Evolutionary conservation across 2,888 invertebrate genomes (phyloP), one percentile per base, ranked within the genome.

Genomic region (Agrotis clavis): DNA sequence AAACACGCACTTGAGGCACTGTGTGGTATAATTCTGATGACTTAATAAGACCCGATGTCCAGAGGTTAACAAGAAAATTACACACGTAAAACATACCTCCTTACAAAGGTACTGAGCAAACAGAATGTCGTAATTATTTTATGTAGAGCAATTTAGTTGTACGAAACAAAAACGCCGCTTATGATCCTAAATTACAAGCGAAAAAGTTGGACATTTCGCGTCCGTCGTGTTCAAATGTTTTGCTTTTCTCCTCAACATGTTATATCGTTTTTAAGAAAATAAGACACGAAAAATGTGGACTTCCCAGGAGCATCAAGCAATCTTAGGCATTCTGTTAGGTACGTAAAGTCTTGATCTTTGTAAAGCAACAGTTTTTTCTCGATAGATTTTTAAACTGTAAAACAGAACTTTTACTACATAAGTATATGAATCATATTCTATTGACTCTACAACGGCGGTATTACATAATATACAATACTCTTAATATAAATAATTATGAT

Each of bases 21-120:
- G 87, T 86, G 88, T 84, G 89, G 90, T 90, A 91, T 88, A 88
- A 88, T 90, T 91, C 89, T 93, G 93, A 93, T 93, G 90, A 88
- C 92, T 93, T 94, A 93, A 93, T 93, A 93, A 90, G 91, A 88
- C 77, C 84, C 86, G 78, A 88, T 89, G 92, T 90, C 87, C 86
- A 86, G 79, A 87, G 83, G 86, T 88, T 89, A 92, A 93, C 90
- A 88, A 90, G 92, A 90, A 92, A 92, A 94, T 94, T 92, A 87
- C 87, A 88, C 79, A 86, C 87, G 86, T 85, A 86, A 88, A 90
- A 88, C 87, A 69, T 79, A 88, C 88, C 74, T 81, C 67, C 71
- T 83, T 86, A 79, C 85, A 76, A 82, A 72, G 81, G 77, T 74
- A 79, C 84, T 88, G 87, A 88, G 84, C 88, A 91, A 91, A 92